These are phyloP conservation scores for Scaptomyza montana DNA, from an alignment of 1,140 invertebrate species.

Conservation along the genomic window DNA sequence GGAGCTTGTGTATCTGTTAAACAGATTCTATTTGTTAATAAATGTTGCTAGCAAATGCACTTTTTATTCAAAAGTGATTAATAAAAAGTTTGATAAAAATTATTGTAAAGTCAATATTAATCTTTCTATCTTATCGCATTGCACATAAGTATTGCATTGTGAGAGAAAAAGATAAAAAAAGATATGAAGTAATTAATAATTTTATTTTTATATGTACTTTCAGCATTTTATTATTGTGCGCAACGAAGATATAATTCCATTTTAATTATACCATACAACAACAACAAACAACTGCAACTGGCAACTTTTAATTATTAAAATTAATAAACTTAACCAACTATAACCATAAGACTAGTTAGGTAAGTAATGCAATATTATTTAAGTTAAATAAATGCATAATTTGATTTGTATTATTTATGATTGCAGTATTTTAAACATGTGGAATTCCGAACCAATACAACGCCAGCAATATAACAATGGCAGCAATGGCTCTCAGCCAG, in stretches of 20 bases:
- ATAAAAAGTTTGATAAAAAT: not conserved
- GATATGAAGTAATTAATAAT: not conserved
- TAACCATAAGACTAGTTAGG: constrained; percentile 67
- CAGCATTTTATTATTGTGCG: constrained; percentile 75
- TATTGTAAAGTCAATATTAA: no score
- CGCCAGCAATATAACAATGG: constrained; percentile 70
- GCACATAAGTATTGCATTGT: constrained; percentile 13
- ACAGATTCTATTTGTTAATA: not conserved
- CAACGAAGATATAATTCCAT: constrained; percentile 63
- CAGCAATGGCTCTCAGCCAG: constrained; percentile 58
- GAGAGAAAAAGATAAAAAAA: constrained; percentile 10
- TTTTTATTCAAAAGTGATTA: not conserved
- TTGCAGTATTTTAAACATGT: constrained; percentile 70
- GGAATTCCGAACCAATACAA: constrained; percentile 79
- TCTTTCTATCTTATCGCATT: constrained; percentile 56
- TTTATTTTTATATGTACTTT: constrained; percentile 24
- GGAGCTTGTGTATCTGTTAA: not conserved
- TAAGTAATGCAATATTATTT: constrained; percentile 20
- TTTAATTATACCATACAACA: constrained; percentile 34
- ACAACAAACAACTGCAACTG: constrained; percentile 35
- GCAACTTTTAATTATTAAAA: constrained; percentile 67
- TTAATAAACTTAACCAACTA: constrained; percentile 35
- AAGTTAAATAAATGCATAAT: not conserved
- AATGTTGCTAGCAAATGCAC: not conserved
- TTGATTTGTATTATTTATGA: not conserved